A percentile compares a stretch with the other conserved stretches of the same genome.
phyloP scores from a whole-genome alignment of 2,888 invertebrate species.

The Orthosia gracilis region DNA sequence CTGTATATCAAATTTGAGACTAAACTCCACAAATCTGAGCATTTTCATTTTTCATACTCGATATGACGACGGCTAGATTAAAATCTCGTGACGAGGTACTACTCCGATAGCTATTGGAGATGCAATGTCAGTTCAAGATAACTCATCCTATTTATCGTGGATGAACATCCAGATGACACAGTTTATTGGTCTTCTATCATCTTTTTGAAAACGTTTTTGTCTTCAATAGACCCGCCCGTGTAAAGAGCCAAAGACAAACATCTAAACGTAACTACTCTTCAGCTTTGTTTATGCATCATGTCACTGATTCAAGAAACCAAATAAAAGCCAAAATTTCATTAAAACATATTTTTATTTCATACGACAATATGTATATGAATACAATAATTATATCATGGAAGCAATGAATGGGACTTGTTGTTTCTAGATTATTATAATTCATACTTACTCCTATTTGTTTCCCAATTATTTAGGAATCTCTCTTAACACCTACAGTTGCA shows the following conservation, averaged over 20 bases:
- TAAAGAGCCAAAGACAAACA: too few relatives aligned
- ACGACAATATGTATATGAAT: slow-evolving; percentile 86
- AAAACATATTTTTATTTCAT: slow-evolving; percentile 84
- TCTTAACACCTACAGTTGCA: slow-evolving; percentile 65
- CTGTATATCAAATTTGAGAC: too few relatives aligned
- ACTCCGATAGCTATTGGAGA: too few relatives aligned
- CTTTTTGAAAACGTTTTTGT: not conserved
- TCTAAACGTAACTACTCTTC: too few relatives aligned
- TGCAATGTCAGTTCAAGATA: not conserved
- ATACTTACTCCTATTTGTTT: slow-evolving; percentile 61
- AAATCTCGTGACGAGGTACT: not conserved
- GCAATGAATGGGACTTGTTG: slow-evolving; percentile 85
- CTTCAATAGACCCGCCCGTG: too few relatives aligned
- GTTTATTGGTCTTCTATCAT: not conserved
- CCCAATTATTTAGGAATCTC: slow-evolving; percentile 64
- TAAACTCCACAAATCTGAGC: too few relatives aligned
- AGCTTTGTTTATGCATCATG: not conserved
- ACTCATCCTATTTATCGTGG: not conserved
- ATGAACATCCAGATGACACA: not conserved
- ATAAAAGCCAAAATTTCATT: slow-evolving; percentile 64
- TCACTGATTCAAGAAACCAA: slow-evolving; percentile 13
- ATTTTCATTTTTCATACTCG: too few relatives aligned
- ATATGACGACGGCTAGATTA: too few relatives aligned
- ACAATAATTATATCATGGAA: slow-evolving; percentile 84
- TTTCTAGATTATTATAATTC: slow-evolving; percentile 70